Percentiles rank a stretch among this genome's conserved stretches.
Evolutionary conservation across 2,888 invertebrate species (phyloP).

Genomic region (Campoplex capitator): DNA sequence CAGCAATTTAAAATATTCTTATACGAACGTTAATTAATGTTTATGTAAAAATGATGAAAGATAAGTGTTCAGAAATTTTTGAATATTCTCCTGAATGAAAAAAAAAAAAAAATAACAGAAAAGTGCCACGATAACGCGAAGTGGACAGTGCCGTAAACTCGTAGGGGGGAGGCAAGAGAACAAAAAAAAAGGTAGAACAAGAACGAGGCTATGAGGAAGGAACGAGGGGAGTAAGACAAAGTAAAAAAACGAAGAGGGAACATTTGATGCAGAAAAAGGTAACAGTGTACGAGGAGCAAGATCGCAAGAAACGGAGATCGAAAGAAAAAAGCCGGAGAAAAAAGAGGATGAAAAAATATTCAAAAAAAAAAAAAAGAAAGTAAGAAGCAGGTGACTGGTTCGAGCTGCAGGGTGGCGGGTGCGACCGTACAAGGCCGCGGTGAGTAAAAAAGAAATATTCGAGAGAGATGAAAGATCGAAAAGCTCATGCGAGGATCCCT

Average conservation of each 20-base stretch:
- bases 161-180: constrained; percentile 5
- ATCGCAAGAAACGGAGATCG: constrained; percentile 54
- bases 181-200: not conserved
- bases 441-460: constrained; percentile 56
- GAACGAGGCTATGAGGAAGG: not conserved
- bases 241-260: constrained; percentile 9
- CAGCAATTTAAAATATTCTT: not conserved
- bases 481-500: constrained; percentile 62
- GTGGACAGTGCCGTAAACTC: constrained; percentile 17
- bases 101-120: not conserved
- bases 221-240: not conserved
- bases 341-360: constrained; percentile 50
- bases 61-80: not conserved
- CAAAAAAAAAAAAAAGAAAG: constrained; percentile 64
- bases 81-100: not conserved
- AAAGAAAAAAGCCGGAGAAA: constrained; percentile 40
- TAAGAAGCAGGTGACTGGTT: constrained; percentile 72
- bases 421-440: constrained; percentile 81
- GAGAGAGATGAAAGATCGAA: constrained; percentile 63
- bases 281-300: constrained; percentile 58
- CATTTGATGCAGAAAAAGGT: constrained; percentile 30
- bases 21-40: not conserved
- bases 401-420: constrained; percentile 78
- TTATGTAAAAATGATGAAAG: not conserved
- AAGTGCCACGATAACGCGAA: not conserved